Evolutionary conservation across 2,113 vertebrate genomes (phyloP), one percentile per base, ranked within the genome.

Genomic region (Myiagra hebetior): DNA sequence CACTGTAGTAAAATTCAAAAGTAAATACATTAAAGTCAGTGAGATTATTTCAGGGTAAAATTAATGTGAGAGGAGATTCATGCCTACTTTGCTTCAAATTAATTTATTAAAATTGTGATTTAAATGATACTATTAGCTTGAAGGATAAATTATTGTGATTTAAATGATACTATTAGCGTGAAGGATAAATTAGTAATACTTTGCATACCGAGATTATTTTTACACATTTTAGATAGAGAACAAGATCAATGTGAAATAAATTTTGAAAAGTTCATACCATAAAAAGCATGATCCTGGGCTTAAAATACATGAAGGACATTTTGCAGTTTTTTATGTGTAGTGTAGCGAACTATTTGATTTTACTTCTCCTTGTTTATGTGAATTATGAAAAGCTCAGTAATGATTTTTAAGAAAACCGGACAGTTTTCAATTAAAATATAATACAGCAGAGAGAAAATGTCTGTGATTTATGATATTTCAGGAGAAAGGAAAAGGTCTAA

Each of bases 161-260:
- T 89, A 85, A 91, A 60, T 72, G 8, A 53, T 79, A 65, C 65
- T 91, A 60, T 90, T 94, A 87, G 41, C 85, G 62, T 90, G 82
- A 76, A 83, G 63, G 55, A 88, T 92, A 88, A 92, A 86, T 95
- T 86, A 81, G 47, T 84, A 84, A 77, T 92, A 92, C 63, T 96
- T 94, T 62, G 31, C 26, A 3, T 80, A 65, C 35, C 5, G 1
- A 92, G 63, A 67, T 76, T 56, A 82, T 81, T 86, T 95, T 76
- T 26, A 39, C 85, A 53, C 9, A 42, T 73, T 87, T 87, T 89
- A 75, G 42, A 77, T 28, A 49, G 26, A 87, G 47, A 77, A 16
- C 21, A 89, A 96, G 82, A 85, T 91, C 81, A 80, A 70, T 77
- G 24, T 87, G 64, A 89, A 96, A 89, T 84, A 88, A 57, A 77